A percentile compares a stretch with the other conserved stretches of the same genome.
Conservation (phyloP, 2,113 vertebrate genomes). For the Dromiciops gliroides region DNA sequence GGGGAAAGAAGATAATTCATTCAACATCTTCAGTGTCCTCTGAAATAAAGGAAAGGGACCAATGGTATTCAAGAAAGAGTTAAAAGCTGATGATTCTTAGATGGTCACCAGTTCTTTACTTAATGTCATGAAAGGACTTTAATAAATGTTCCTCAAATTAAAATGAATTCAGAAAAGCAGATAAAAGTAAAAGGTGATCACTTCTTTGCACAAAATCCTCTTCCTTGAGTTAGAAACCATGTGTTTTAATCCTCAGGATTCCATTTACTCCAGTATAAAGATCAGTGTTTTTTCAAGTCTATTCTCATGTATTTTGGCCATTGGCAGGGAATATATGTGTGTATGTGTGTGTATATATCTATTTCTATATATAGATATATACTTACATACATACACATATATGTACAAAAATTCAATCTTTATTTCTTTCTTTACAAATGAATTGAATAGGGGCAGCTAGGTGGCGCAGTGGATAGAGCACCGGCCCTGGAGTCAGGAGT, state of each 20-base stretch:
- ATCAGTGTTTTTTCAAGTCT: conserved; percentile 14
- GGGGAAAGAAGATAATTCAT: neutral
- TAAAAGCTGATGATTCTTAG: neutral
- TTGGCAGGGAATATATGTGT: too few relatives aligned
- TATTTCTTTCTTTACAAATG: too few relatives aligned
- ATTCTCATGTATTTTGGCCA: conserved; percentile 38
- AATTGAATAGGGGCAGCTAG: too few relatives aligned
- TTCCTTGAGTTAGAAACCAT: conserved; percentile 45
- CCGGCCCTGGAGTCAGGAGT: too few relatives aligned
- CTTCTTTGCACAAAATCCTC: conserved; percentile 37
- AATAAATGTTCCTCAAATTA: neutral
- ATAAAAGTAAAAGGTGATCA: conserved; percentile 37
- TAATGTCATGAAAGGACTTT: conserved; percentile 57
- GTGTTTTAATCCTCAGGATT: conserved; percentile 41
- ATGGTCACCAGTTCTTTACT: conserved; percentile 27
- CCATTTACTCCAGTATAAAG: conserved; percentile 56
- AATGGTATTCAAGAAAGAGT: conserved; percentile 34
- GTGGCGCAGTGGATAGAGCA: too few relatives aligned
- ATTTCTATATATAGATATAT: too few relatives aligned
- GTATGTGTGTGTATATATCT: too few relatives aligned
- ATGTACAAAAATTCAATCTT: too few relatives aligned
- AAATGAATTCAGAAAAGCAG: conserved; percentile 11
- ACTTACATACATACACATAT: too few relatives aligned
- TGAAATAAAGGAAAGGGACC: conserved; percentile 39
- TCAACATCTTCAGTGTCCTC: neutral